Evolutionary conservation across 2,797 vertebrate genomes (phyloP), one percentile per base, ranked within the genome.

Genomic region (Chelon labrosus): DNA sequence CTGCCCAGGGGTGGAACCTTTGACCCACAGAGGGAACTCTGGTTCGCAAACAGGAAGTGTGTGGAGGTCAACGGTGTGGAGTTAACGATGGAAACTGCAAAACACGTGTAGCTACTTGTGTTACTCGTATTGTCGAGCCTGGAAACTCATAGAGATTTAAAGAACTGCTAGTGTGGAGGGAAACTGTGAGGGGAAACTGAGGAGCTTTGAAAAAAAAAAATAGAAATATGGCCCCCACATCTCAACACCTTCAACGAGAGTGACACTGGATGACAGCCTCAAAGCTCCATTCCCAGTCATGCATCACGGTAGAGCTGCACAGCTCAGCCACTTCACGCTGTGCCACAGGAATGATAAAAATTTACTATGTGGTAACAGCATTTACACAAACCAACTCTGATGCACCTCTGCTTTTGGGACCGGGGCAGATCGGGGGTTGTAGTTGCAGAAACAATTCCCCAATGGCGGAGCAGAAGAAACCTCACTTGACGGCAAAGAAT

Each of bases 251-350:
- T 77, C 57, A 47, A 13, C 4, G 9, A 31, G 63, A 73, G 57
- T 69, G 76, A 69, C 78, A 49, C n/a, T 54, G 52, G 84, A 78
- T 68, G 84, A 90, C 82, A 86, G 81, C 47, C 44, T 67, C 12
- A 35, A 64, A 61, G 62, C 7, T 16, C 20, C 7, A 1, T 59
- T 54, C 46, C 65, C 47, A 73, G 73, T 65, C 46, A 9, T 44
- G 66, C 68, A 22, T 64, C 58, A 55, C 55, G 37, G 59, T 25
- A 8, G 22, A 55, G 63, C 61, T 39, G 72, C 27, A 51, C 35
- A 60, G 49, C 42, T 35, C 5, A 17, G 38, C 16, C 1, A 64
- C 71, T 55, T 65, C 75, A 42, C 5, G 27, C 77, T 39, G 67
- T 16, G 70, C 84, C 61, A 55, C 78, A 73, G 78, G 79, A 85